Base-by-base conservation (phyloP, 1,140 invertebrate genomes). In the Helicoverpa zea region DNA sequence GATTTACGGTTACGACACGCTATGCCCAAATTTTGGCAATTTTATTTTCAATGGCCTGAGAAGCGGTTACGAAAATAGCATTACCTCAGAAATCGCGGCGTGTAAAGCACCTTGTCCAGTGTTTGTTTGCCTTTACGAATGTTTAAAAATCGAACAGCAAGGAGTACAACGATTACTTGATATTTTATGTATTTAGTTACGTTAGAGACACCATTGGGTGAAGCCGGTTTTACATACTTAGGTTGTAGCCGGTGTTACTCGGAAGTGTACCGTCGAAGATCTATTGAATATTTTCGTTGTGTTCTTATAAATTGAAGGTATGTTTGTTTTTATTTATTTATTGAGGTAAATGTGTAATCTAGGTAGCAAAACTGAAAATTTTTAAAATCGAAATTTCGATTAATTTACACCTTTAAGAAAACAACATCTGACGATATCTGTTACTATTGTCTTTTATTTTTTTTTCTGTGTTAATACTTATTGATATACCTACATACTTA, bases 1-100 rank as follows among this genome's bases (percentile, higher is more conserved):
- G 9, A 43, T 43, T 47, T 51, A 11, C 16, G 64, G 16, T 68
- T 68, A 43, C 16, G 13, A 68, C 10, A 68, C 43, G 49, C 64
- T 18, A 68, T 68, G 64, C 16, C 64, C 35, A 18, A 68, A 49
- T 68, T 68, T 68, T 68, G 64, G 43, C 43, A 68, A 18, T 18
- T 68, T 68, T 49, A 43, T 12, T 68, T 68, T 68, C 16, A 68
- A 68, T 49, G 64, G 30, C 43, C 64, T 18, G 18, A 18, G 64
- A 49, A 68, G 2, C 13, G 64, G 3, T 68, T 68, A 16, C 64
- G 64, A 68, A 43, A 68, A 23, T 68, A 16, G 43, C 64, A 68
- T 68, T 68, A 51, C 64, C 64, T 16, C 64, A 68, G 64, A 68
- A 68, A 13, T 43, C 16, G 35, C 64, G 5, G 43, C 49, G 43